A percentile compares a stretch with the other conserved stretches of the same genome.
Conservation (phyloP, 2,797 vertebrate species). For the Sebastes matsubarae region DNA sequence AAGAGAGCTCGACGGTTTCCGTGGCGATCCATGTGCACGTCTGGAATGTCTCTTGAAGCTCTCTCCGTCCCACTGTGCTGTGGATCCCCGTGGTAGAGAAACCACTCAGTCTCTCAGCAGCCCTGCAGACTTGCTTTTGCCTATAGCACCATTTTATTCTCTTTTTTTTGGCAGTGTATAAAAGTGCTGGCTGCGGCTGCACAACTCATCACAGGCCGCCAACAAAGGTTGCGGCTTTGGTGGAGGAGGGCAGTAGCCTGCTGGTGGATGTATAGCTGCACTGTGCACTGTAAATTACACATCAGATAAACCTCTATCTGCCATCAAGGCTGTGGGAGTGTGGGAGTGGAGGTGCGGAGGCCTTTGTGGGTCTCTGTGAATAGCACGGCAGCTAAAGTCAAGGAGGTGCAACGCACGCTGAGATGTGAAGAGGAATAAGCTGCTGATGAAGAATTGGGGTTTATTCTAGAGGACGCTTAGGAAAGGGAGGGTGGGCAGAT, state of each 20-base stretch:
- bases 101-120: conserved; percentile 31
- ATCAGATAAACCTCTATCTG: conserved; percentile 38
- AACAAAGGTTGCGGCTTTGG: conserved; percentile 22
- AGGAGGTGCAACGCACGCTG: conserved; percentile 53
- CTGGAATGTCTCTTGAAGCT: conserved; percentile 47
- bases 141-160: conserved; percentile 40
- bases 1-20: conserved; percentile 43
- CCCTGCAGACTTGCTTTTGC: conserved; percentile 35
- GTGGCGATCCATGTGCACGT: conserved; percentile 24
- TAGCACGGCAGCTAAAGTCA: conserved; percentile 26
- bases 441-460: conserved; percentile 38
- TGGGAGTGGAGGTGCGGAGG: conserved; percentile 13
- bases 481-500: conserved; percentile 14
- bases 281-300: conserved; percentile 48
- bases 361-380: conserved; percentile 25
- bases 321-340: conserved; percentile 27
- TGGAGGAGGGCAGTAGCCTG: conserved; percentile 30
- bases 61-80: conserved; percentile 36
- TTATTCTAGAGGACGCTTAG: conserved; percentile 15
- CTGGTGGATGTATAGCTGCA: conserved; percentile 35
- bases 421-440: conserved; percentile 55
- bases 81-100: conserved; percentile 27
- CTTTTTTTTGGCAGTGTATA: conserved; percentile 37
- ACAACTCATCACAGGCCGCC: conserved; percentile 50
- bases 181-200: conserved; percentile 44